Evolutionary conservation across 2,797 vertebrate genomes (phyloP), one percentile per base, ranked within the genome.

Genomic region (Pseudochaenichthys georgianus): DNA sequence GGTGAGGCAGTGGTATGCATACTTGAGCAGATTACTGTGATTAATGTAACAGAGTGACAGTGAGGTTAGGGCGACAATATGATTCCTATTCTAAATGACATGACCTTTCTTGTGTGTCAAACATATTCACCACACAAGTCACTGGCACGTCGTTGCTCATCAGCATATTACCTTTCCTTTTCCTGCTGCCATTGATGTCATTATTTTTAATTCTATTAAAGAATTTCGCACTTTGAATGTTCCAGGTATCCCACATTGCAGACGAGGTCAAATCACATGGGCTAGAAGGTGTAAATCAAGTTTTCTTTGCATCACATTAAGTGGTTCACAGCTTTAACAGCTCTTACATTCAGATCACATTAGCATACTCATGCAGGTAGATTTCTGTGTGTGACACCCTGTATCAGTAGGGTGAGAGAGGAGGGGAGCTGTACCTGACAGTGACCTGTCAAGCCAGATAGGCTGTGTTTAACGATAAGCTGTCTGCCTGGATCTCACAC

Each of bases 81-180:
- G 89, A 92, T 76, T 83, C 75, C 80, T 70, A 88, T 62, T 85
- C 78, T 89, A 91, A 92, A 92, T 92, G 92, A 94, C 93, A 77
- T 87, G 87, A 94, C 94, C 92, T 95, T 95, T 94, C 90, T 88
- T 82, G 85, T 78, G 83, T 93, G 94, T 94, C 93, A 94, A 94
- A 94, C 93, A 94, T 55, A 88, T 88, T 93, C 82, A 92, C 77
- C 75, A 78, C 86, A 86, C 89, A 92, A 93, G 90, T 88, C 89
- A 81, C n/a, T 50, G 81, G 79, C 75, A 83, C 13, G 73, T 92
- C 93, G 88, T 63, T 11, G 75, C 81, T 74, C 83, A 87, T 87
- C 75, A 85, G 77, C 76, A 81, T 75, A 84, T 87, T 83, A 85
- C 47, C 76, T 87, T 83, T 79, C 67, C 57, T 59, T 52, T 82